Evolutionary conservation across 2,797 vertebrate species (phyloP).

Genomic region (Hemitrygon akajei): DNA sequence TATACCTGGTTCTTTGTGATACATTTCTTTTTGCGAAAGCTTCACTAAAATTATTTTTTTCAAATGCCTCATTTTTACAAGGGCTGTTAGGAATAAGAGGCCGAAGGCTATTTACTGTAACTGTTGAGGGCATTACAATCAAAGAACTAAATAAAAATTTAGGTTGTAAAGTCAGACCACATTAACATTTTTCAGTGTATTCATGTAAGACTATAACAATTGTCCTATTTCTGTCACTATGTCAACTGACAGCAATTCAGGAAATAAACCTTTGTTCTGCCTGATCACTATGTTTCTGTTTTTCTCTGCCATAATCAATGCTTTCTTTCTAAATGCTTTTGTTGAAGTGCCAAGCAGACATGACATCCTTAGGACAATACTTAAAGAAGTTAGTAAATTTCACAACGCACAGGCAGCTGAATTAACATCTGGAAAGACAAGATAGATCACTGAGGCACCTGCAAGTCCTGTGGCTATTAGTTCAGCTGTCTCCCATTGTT

Average conservation of each 20-base stretch:
- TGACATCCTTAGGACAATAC: background rate
- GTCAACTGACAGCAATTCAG: background rate
- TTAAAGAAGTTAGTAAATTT: background rate
- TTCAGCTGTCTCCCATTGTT: conserved; percentile 9
- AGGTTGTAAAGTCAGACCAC: background rate
- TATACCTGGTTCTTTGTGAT: background rate
- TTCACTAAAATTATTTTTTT: background rate
- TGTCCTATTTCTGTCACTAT: background rate
- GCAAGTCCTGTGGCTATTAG: background rate
- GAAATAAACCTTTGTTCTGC: background rate
- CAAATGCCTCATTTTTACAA: background rate
- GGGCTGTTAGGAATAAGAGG: background rate
- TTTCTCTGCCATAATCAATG: background rate
- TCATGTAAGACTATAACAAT: background rate
- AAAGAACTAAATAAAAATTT: background rate
- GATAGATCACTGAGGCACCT: conserved; percentile 5
- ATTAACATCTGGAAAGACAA: conserved; percentile 16
- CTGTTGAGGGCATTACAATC: background rate
- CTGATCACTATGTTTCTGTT: background rate
- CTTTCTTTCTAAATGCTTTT: background rate
- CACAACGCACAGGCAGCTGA: background rate
- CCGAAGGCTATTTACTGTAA: background rate
- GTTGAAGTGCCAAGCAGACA: background rate
- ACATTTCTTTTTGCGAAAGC: background rate
- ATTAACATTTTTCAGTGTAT: background rate